Conservation (phyloP, 1,140 invertebrate genomes). For the Drosophila tsacasi region DNA sequence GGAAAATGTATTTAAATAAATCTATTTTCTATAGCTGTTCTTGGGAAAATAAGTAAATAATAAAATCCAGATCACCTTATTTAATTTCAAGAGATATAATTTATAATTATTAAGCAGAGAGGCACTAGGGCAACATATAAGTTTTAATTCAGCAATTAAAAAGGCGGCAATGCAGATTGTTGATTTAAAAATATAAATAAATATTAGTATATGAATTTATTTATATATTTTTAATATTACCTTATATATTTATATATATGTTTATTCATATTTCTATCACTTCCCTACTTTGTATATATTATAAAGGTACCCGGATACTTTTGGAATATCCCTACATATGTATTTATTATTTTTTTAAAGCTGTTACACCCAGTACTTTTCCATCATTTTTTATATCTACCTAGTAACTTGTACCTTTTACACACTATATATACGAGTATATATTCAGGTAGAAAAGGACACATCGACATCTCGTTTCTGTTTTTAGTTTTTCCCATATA, state of each 20-base stretch:
- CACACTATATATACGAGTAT: background rate
- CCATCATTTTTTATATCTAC: constrained; percentile 1
- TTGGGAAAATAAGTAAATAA: background rate
- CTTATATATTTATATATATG: background rate
- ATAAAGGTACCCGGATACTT: background rate
- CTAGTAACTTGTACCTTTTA: background rate
- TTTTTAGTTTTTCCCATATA: constrained; percentile 8
- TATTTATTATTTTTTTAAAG: background rate
- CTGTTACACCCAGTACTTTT: background rate
- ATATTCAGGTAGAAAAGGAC: constrained; percentile 12
- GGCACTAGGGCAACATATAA: too few relatives aligned
- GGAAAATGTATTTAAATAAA: background rate
- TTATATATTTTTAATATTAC: background rate
- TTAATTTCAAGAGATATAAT: too few relatives aligned
- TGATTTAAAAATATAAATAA: background rate
- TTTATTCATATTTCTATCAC: background rate
- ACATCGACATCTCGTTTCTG: background rate
- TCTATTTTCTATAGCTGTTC: background rate
- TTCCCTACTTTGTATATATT: too few relatives aligned
- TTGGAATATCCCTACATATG: background rate
- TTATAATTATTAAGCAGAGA: too few relatives aligned
- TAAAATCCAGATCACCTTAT: background rate
- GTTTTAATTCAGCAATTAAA: too few relatives aligned
- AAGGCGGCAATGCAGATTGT: too few relatives aligned
- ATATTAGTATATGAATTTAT: background rate